These are phyloP conservation scores for Cylas formicarius DNA, from an alignment of 1,140 invertebrate species.

Conservation along the genomic window DNA sequence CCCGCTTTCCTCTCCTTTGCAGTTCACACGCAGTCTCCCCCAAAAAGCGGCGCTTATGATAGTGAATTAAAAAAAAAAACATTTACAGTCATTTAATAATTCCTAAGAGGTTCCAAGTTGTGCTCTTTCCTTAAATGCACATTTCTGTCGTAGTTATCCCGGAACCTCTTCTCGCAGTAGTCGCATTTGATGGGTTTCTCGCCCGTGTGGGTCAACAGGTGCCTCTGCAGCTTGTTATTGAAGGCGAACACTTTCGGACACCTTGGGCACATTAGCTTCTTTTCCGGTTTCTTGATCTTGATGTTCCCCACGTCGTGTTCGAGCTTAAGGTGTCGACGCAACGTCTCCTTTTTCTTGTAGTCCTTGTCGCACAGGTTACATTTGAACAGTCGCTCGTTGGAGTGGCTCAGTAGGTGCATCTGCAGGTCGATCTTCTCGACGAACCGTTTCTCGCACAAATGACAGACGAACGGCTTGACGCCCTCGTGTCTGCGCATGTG, in stretches of 20 bases:
- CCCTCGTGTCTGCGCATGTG: conserved; percentile 20
- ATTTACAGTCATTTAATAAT: no score
- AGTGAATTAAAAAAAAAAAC: no score
- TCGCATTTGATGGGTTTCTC: conserved; percentile 16
- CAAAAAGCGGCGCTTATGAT: no score
- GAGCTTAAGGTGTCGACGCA: conserved; percentile 14
- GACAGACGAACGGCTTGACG: conserved; percentile 53
- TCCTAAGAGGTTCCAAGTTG: conserved; percentile 18
- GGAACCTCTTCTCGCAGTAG: conserved; percentile 17
- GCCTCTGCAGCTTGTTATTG: conserved; percentile 20
- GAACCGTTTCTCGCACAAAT: conserved; percentile 95
- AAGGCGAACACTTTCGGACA: conserved; percentile 19
- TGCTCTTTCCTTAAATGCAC: conserved; percentile 15
- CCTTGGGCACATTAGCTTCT: conserved; percentile 15
- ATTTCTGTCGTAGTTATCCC: conserved; percentile 19
- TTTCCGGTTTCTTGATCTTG: conserved; percentile 12
- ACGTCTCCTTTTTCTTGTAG: conserved; percentile 17
- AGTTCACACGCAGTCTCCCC: no score
- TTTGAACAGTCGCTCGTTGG: conserved; percentile 91
- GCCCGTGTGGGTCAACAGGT: conserved; percentile 17
- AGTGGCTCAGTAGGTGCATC: conserved; percentile 94
- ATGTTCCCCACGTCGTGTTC: conserved; percentile 17
- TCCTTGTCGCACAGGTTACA: conserved; percentile 84
- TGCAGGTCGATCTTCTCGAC: conserved; percentile 96
- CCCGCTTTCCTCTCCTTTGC: no score